Conservation (phyloP, 2,797 vertebrate species). For the Xenentodon cancila region DNA sequence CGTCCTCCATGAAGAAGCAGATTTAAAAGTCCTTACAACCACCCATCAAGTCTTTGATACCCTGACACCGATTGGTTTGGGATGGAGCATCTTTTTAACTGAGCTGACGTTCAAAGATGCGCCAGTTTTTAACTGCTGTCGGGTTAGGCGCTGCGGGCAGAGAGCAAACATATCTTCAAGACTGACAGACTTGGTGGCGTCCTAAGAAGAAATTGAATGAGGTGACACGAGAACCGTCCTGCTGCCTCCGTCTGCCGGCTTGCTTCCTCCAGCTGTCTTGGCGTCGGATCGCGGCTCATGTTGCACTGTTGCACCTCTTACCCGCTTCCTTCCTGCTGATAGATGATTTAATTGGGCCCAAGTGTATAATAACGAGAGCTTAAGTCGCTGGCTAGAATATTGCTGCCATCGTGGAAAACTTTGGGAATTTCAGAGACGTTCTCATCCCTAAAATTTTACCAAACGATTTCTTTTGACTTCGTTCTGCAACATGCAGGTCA, state of each 20-base stretch:
- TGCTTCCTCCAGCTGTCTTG: slow-evolving; percentile 55
- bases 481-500: slow-evolving; percentile 14
- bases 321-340: slow-evolving; percentile 19
- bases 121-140: slow-evolving; percentile 23
- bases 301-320: slow-evolving; percentile 35
- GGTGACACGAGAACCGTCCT: slow-evolving; percentile 55
- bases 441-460: too few relatives aligned
- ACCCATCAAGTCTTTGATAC: slow-evolving; percentile 9
- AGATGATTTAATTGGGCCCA: slow-evolving; percentile 47
- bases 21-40: slow-evolving; percentile 2
- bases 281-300: slow-evolving; percentile 42
- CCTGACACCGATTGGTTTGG: slow-evolving; percentile 6
- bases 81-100: slow-evolving; percentile 24
- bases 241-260: slow-evolving; percentile 28
- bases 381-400: slow-evolving; percentile 20
- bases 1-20: slow-evolving; percentile 13
- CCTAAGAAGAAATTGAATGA: slow-evolving; percentile 48
- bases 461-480: too few relatives aligned
- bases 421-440: too few relatives aligned
- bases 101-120: slow-evolving; percentile 5
- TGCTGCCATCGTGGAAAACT: slow-evolving; percentile 44
- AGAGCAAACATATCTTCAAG: slow-evolving; percentile 35
- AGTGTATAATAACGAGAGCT: slow-evolving; percentile 47
- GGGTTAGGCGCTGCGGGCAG: slow-evolving; percentile 45
- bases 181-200: slow-evolving; percentile 64